Evolutionary conservation across 2,797 vertebrate species (phyloP).

Genomic region (Xyrichtys novacula): DNA sequence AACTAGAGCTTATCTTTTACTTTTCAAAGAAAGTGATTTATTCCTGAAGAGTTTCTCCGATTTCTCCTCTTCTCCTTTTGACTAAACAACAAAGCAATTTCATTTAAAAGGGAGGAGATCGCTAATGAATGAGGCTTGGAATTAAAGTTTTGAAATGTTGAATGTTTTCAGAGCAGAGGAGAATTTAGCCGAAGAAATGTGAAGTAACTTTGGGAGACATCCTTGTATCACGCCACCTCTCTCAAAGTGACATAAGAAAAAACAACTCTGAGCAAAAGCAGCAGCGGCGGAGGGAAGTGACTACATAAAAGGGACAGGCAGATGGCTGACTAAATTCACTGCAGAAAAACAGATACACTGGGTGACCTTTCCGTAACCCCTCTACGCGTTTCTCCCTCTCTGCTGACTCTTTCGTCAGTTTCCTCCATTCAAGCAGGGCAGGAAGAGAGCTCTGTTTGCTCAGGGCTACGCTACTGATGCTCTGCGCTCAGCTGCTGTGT

Average conservation of each 20-base stretch:
- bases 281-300: neutral
- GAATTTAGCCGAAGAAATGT: neutral
- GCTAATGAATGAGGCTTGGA: neutral
- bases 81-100: neutral
- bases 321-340: conserved; percentile 52
- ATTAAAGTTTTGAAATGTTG: neutral
- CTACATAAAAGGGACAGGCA: conserved; percentile 36
- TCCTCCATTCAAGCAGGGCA: conserved; percentile 50
- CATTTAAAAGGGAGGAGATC: neutral
- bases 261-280: neutral
- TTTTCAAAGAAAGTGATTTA: neutral
- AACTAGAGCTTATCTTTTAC: neutral
- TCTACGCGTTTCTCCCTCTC: conserved; percentile 47
- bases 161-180: neutral
- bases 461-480: conserved; percentile 46
- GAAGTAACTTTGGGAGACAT: neutral
- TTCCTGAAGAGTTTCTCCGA: neutral
- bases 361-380: conserved; percentile 68
- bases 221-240: neutral
- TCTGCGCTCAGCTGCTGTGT: conserved; percentile 59
- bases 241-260: neutral
- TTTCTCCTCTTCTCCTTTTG: neutral
- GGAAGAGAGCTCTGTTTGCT: conserved; percentile 60
- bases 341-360: conserved; percentile 53
- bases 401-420: conserved; percentile 61